Evolutionary conservation across 1,140 invertebrate genomes (phyloP).

Genomic region (Hyles vespertilio): DNA sequence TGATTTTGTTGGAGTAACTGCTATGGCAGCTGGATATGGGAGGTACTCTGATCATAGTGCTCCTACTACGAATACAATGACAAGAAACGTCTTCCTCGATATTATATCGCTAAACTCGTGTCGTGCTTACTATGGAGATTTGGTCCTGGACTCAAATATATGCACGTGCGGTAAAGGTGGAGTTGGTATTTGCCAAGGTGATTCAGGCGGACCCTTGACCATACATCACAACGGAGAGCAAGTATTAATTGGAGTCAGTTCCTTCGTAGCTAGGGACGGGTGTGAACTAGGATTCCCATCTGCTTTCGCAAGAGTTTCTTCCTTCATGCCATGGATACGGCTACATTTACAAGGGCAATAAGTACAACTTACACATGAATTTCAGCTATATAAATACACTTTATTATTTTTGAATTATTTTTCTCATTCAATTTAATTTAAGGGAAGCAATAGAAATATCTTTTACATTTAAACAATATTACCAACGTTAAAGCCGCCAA

Average conservation of each 20-base stretch:
- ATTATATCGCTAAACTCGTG: conserved; percentile 36
- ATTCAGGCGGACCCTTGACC: conserved; percentile 48
- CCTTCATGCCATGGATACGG: conserved; percentile 38
- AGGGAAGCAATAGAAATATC: too few species aligned
- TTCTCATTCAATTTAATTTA: too few species aligned
- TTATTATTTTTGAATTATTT: too few species aligned
- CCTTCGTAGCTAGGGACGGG: conserved; percentile 41
- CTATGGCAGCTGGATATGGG: conserved; percentile 42
- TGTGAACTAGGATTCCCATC: conserved; percentile 45
- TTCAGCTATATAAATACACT: too few species aligned
- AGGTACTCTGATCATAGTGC: conserved; percentile 40
- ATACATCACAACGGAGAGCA: conserved; percentile 27
- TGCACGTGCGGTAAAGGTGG: conserved; percentile 44
- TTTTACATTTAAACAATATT: too few species aligned
- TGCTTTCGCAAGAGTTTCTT: conserved; percentile 39
- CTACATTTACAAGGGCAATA: too few species aligned
- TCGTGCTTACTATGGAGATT: conserved; percentile 24
- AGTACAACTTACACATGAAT: too few species aligned
- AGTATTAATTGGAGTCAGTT: conserved; percentile 45
- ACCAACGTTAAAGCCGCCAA: too few species aligned
- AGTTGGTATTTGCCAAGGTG: conserved; percentile 52
- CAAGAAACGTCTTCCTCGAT: conserved; percentile 37
- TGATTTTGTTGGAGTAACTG: conserved; percentile 28
- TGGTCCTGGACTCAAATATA: conserved; percentile 45
- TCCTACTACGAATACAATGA: conserved; percentile 35